phyloP scores from a whole-genome alignment of 2,888 invertebrate species.

The Eremobia ochroleuca region DNA sequence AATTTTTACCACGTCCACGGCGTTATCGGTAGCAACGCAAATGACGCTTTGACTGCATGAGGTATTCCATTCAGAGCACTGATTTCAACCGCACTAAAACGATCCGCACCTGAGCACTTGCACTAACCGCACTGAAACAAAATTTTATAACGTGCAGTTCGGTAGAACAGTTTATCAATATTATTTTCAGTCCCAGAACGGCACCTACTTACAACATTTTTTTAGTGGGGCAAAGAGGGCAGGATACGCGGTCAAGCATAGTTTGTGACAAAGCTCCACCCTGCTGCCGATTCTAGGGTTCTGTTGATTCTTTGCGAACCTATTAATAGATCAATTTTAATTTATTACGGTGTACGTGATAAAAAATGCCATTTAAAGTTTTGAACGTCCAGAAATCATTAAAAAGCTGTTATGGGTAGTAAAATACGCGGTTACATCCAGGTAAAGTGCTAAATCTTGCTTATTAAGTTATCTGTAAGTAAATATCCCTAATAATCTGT shows the following conservation, averaged over 20 bases:
- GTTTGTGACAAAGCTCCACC: not conserved
- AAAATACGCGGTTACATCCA: constrained; percentile 72
- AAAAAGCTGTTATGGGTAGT: constrained; percentile 77
- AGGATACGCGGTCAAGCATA: not conserved
- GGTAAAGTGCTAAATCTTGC: constrained; percentile 77
- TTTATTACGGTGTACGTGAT: constrained; percentile 68
- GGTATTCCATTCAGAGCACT: too few species aligned
- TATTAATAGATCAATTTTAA: constrained; percentile 68
- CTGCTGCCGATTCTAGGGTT: not conserved
- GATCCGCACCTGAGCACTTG: too few species aligned
- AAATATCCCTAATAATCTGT: constrained; percentile 75
- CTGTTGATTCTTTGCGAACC: constrained; percentile 3
- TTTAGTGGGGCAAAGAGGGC: too few species aligned
- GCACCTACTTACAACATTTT: too few species aligned
- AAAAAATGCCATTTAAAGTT: constrained; percentile 69
- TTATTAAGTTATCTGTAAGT: constrained; percentile 81
- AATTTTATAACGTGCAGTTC: too few species aligned
- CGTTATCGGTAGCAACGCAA: not conserved
- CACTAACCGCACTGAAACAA: too few species aligned
- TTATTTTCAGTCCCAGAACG: too few species aligned
- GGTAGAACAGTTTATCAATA: too few species aligned
- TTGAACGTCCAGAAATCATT: constrained; percentile 73
- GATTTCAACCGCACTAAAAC: too few species aligned
- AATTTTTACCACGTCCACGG: not conserved
- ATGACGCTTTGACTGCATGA: not conserved